phyloP scores from a whole-genome alignment of 2,888 invertebrate genomes.

The Sminthurinus aureus region DNA sequence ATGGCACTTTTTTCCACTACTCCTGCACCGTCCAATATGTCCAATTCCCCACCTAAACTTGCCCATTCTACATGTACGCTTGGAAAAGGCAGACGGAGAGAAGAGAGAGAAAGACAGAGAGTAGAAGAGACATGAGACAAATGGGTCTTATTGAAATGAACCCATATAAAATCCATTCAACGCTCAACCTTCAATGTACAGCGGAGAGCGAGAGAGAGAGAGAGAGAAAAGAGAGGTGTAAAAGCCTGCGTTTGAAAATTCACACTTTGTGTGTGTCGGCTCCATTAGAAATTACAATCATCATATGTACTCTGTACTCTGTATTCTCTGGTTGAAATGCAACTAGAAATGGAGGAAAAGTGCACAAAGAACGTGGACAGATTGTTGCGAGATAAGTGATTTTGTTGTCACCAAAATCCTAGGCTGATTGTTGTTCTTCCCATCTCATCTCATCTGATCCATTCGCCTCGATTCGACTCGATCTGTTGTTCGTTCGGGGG shows the following conservation, averaged over 20 bases:
- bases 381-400: constrained; percentile 25
- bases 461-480: no score
- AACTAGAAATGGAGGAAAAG: no score
- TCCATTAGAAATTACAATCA: constrained; percentile 14
- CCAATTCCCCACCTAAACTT: neutral
- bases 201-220: neutral
- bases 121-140: no score
- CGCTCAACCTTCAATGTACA: neutral
- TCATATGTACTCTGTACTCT: neutral
- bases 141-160: neutral
- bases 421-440: neutral
- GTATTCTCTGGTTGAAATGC: no score
- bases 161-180: neutral
- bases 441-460: no score
- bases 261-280: constrained; percentile 27
- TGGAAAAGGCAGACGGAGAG: neutral
- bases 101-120: no score
- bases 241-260: constrained; percentile 1
- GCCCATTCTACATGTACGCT: neutral
- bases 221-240: neutral
- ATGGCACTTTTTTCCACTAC: constrained; percentile 35
- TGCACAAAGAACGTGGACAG: neutral
- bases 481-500: neutral
- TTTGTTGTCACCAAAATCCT: constrained; percentile 24
- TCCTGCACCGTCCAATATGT: neutral